phyloP scores from a whole-genome alignment of 2,797 vertebrate species.

The Austrolebias charrua region DNA sequence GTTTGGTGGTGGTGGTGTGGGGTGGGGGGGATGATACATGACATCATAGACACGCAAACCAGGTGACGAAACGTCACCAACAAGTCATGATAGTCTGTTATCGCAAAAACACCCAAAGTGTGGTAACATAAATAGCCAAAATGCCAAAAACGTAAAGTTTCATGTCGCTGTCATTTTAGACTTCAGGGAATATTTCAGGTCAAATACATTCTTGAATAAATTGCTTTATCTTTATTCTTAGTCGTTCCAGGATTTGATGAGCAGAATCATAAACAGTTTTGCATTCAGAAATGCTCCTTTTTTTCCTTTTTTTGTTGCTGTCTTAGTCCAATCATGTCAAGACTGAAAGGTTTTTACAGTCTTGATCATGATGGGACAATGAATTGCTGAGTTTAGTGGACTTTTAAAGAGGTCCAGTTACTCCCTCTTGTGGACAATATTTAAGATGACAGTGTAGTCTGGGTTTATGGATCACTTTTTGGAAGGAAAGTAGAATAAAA shows the following conservation, averaged over 20 bases:
- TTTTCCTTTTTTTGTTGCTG: slow-evolving; percentile 2
- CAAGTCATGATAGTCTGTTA: slow-evolving; percentile 9
- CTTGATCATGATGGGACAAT: background rate
- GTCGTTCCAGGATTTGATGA: background rate
- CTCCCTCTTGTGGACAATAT: slow-evolving; percentile 57
- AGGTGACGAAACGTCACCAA: slow-evolving; percentile 36
- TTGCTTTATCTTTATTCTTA: background rate
- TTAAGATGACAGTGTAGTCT: slow-evolving; percentile 16
- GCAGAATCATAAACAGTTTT: background rate
- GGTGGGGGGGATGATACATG: slow-evolving; percentile 7
- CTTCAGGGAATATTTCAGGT: too few species aligned
- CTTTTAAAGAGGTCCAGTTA: slow-evolving; percentile 16
- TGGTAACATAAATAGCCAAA: background rate
- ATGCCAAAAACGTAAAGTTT: background rate
- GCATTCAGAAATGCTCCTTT: slow-evolving; percentile 8
- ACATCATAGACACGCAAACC: slow-evolving; percentile 36
- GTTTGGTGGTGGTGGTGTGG: slow-evolving; percentile 22
- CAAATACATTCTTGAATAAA: too few species aligned
- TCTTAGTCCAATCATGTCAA: background rate
- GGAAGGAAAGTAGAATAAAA: background rate
- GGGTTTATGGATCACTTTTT: background rate
- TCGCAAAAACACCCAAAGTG: slow-evolving; percentile 3
- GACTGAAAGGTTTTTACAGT: slow-evolving; percentile 1
- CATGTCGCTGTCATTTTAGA: background rate
- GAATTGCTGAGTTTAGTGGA: slow-evolving; percentile 1